Evolutionary conservation across 2,797 vertebrate genomes (phyloP).

Genomic region (Lagothrix lagotricha): DNA sequence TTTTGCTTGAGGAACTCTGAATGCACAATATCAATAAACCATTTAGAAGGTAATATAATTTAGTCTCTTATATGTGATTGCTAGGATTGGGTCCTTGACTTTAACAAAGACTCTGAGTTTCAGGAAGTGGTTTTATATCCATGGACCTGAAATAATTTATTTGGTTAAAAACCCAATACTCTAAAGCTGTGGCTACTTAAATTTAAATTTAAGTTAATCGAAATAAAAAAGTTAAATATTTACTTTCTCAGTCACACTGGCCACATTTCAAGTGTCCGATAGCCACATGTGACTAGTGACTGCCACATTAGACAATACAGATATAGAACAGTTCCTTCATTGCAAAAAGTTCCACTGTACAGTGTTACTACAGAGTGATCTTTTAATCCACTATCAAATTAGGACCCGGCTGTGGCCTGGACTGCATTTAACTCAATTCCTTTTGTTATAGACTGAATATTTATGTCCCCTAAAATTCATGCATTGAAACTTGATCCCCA

Average conservation of each 20-base stretch:
- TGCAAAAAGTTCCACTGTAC: not conserved
- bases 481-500: not conserved
- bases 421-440: not conserved
- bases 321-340: not conserved
- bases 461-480: not conserved
- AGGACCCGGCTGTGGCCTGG: not conserved
- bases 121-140: not conserved
- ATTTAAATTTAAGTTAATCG: not conserved
- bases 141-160: not conserved
- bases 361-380: not conserved
- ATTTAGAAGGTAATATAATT: constrained; percentile 10
- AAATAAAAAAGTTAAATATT: not conserved
- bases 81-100: not conserved
- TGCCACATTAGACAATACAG: not conserved
- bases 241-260: not conserved
- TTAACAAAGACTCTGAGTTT: not conserved
- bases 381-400: not conserved
- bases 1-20: not conserved
- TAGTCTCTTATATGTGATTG: not conserved
- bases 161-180: not conserved
- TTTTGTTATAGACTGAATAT: not conserved
- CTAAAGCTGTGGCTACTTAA: not conserved
- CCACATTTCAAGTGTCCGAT: not conserved
- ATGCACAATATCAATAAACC: not conserved
- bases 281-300: not conserved